A percentile compares a stretch with the other conserved stretches of the same genome.
phyloP scores from a whole-genome alignment of 2,113 vertebrate species.

The Struthidea cinerea region DNA sequence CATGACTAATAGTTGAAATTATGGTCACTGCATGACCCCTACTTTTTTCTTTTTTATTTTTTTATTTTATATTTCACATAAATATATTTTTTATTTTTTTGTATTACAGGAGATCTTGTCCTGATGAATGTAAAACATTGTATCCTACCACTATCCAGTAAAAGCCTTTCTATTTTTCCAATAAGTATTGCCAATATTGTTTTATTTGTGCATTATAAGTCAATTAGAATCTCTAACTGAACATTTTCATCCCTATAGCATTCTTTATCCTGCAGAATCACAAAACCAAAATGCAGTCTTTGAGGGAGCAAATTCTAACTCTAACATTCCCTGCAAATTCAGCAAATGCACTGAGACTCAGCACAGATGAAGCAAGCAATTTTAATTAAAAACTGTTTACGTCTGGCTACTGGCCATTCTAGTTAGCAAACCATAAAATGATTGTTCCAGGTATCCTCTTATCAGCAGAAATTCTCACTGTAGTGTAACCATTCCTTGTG shows the following conservation, averaged over 20 bases:
- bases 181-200: neutral
- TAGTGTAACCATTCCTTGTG: neutral
- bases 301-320: neutral
- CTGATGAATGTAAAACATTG: neutral
- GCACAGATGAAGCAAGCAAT: neutral
- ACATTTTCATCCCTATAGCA: neutral
- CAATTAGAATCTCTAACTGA: neutral
- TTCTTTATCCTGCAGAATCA: neutral
- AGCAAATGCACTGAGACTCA: neutral
- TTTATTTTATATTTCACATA: neutral
- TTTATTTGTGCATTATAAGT: neutral
- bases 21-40: neutral
- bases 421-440: slow-evolving; percentile 5
- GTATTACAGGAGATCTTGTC: neutral
- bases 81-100: no score
- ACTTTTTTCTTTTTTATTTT: neutral
- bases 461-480: slow-evolving; percentile 42
- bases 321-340: neutral
- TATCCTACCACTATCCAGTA: neutral
- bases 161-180: neutral
- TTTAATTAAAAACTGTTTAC: slow-evolving; percentile 23
- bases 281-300: neutral
- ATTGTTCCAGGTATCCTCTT: neutral
- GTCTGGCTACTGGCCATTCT: neutral
- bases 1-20: neutral